Conservation (phyloP, 2,888 invertebrate genomes). For the Alcis repandata region DNA sequence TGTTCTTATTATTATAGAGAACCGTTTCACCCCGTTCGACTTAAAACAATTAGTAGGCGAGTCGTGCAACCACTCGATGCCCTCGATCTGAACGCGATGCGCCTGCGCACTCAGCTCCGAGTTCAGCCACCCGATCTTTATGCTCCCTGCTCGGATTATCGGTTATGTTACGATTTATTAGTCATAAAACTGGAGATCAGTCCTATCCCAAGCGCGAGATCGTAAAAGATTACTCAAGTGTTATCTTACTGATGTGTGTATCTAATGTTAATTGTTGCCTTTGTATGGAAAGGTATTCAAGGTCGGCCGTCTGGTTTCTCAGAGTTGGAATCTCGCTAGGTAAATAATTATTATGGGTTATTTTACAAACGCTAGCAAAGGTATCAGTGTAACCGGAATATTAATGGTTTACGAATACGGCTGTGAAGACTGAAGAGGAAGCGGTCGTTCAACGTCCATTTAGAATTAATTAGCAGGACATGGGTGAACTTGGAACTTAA, state of each 20-base stretch:
- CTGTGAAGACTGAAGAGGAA: slow-evolving; percentile 54
- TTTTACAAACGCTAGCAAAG: slow-evolving; percentile 42
- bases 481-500: slow-evolving; percentile 47
- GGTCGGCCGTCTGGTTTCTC: slow-evolving; percentile 49
- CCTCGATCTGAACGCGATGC: slow-evolving; percentile 70
- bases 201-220: slow-evolving; percentile 41
- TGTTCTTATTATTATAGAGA: slow-evolving; percentile 65
- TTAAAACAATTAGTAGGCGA: slow-evolving; percentile 71
- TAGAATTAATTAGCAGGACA: slow-evolving; percentile 53
- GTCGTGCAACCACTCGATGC: slow-evolving; percentile 70
- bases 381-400: slow-evolving; percentile 58
- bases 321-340: slow-evolving; percentile 39
- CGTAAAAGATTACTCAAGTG: slow-evolving; percentile 31
- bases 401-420: slow-evolving; percentile 52
- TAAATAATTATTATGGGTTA: slow-evolving; percentile 42
- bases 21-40: slow-evolving; percentile 63
- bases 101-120: slow-evolving; percentile 56
- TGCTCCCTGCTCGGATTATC: slow-evolving; percentile 50
- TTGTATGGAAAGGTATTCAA: slow-evolving; percentile 45
- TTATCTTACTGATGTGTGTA: slow-evolving; percentile 30
- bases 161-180: slow-evolving; percentile 57
- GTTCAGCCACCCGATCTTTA: slow-evolving; percentile 62
- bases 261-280: slow-evolving; percentile 40
- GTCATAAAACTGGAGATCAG: slow-evolving; percentile 49
- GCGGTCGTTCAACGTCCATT: slow-evolving; percentile 45